Conservation (phyloP, 2,113 vertebrate genomes). For the Mus musculus region DNA sequence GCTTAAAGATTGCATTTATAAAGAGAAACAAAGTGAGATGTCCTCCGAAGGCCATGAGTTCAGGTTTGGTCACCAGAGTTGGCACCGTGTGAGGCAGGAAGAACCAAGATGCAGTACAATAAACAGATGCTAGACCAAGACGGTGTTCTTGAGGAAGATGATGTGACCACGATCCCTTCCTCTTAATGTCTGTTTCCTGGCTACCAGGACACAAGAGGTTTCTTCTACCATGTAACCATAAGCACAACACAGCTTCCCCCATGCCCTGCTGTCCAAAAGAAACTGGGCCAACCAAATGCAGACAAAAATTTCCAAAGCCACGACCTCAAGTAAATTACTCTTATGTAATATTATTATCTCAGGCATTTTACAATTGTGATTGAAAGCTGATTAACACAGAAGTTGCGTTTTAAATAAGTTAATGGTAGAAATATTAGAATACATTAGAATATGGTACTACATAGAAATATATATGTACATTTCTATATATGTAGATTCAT, state of each 20-base stretch:
- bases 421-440: not conserved
- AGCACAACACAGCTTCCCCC: not conserved
- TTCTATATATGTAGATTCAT: not conserved
- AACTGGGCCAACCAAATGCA: not conserved
- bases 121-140: not conserved
- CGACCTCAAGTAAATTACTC: not conserved
- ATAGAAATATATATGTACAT: no score
- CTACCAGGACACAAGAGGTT: not conserved
- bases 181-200: not conserved
- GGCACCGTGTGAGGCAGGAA: not conserved
- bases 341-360: not conserved
- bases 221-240: not conserved
- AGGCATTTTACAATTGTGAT: not conserved
- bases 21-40: conserved; percentile 2
- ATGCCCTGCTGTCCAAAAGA: not conserved
- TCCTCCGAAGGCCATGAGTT: not conserved
- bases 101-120: no score
- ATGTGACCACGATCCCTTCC: not conserved
- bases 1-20: not conserved
- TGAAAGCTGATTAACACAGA: not conserved
- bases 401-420: not conserved
- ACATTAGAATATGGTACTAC: not conserved
- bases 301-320: not conserved
- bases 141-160: not conserved
- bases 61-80: not conserved